phyloP scores from a whole-genome alignment of 2,113 vertebrate genomes.

The Leucosticte australis region DNA sequence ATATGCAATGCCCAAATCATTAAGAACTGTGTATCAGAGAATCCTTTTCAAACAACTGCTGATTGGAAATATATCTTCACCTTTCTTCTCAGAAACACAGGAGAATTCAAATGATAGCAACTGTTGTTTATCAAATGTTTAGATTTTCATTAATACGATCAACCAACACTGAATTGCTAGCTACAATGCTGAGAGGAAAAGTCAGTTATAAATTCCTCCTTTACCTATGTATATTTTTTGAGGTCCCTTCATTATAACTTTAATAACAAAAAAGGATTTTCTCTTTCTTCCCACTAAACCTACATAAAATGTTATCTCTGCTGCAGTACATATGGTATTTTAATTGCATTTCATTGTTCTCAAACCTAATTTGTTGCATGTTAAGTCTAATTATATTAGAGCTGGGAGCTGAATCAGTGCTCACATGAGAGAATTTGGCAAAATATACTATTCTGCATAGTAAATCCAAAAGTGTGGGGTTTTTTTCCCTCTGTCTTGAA shows the following conservation, averaged over 20 bases:
- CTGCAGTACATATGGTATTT: not conserved
- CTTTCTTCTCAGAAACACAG: slow-evolving; percentile 3
- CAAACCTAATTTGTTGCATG: slow-evolving; percentile 24
- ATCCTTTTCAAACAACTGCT: slow-evolving; percentile 3
- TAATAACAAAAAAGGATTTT: not conserved
- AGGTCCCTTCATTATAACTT: not conserved
- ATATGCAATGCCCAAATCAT: not conserved
- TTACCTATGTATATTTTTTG: not conserved
- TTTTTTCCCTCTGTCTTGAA: not conserved
- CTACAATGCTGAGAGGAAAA: not conserved
- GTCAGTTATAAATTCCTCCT: not conserved
- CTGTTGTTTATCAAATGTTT: slow-evolving; percentile 1
- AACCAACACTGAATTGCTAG: not conserved
- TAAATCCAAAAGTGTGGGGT: not conserved
- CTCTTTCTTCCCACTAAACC: not conserved
- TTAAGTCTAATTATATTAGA: slow-evolving; percentile 34
- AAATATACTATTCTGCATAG: not conserved
- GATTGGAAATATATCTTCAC: slow-evolving; percentile 7
- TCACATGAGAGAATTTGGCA: not conserved
- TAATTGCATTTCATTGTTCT: slow-evolving; percentile 47
- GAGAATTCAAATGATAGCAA: not conserved
- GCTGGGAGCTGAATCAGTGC: not conserved
- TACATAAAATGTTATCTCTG: slow-evolving; percentile 2
- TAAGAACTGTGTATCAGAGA: slow-evolving; percentile 46
- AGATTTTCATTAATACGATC: not conserved